Evolutionary conservation across 1,140 invertebrate species (phyloP).

Genomic region (Parapsyche elsis): DNA sequence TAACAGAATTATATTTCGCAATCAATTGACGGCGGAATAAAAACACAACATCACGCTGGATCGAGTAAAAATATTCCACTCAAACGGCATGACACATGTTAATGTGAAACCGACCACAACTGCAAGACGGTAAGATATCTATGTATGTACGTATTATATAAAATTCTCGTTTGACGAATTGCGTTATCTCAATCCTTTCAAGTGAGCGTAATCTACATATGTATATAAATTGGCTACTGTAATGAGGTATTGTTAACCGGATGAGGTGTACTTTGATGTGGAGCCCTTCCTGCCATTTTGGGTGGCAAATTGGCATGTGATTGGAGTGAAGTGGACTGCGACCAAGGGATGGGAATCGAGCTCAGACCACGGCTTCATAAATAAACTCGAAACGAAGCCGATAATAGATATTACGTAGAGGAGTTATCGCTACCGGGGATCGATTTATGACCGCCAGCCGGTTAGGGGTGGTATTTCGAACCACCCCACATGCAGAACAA

Average conservation of each 20-base stretch:
- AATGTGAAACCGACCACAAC: too few relatives aligned
- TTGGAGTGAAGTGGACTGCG: slow-evolving; percentile 26
- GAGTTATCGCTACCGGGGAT: slow-evolving; percentile 39
- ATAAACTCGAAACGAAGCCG: slow-evolving; percentile 31
- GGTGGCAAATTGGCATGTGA: slow-evolving; percentile 15
- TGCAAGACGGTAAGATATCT: too few relatives aligned
- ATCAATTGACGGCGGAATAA: too few relatives aligned
- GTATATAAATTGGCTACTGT: slow-evolving; percentile 2
- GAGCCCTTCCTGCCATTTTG: slow-evolving; percentile 1
- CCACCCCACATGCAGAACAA: slow-evolving; percentile 32
- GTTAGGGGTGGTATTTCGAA: not conserved
- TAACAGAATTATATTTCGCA: too few relatives aligned
- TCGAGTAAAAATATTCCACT: too few relatives aligned
- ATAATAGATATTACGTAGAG: slow-evolving; percentile 41
- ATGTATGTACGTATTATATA: too few relatives aligned
- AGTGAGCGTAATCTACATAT: not conserved
- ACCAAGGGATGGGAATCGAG: not conserved
- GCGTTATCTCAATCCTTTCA: too few relatives aligned
- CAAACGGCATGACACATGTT: too few relatives aligned
- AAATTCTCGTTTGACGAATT: too few relatives aligned
- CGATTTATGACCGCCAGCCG: slow-evolving; percentile 28
- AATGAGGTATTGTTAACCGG: slow-evolving; percentile 13
- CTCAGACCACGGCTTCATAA: slow-evolving; percentile 15
- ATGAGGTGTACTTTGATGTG: not conserved
- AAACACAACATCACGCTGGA: too few relatives aligned